Conservation (phyloP, 2,888 invertebrate genomes). For the Cheilosia variabilis region DNA sequence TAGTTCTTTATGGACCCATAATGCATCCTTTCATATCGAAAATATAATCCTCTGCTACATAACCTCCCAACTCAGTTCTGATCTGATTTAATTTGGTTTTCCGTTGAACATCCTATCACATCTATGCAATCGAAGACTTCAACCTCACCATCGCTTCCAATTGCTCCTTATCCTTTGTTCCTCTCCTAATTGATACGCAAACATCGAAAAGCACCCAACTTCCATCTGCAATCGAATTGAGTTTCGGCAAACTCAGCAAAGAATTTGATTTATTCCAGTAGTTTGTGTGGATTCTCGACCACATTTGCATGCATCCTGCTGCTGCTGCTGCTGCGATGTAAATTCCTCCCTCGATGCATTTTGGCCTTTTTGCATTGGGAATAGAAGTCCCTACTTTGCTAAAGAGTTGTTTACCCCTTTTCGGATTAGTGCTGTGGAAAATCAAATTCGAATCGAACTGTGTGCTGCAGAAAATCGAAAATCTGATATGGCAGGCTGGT, state of each 20-base stretch:
- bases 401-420: slow-evolving; percentile 66
- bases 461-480: slow-evolving; percentile 55
- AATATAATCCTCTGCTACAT: no score
- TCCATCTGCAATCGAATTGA: slow-evolving; percentile 24
- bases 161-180: slow-evolving; percentile 5
- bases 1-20: no score
- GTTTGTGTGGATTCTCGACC: neutral
- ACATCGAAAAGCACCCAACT: slow-evolving; percentile 19
- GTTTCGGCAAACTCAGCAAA: slow-evolving; percentile 38
- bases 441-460: slow-evolving; percentile 65
- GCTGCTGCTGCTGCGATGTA: slow-evolving; percentile 1
- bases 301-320: slow-evolving; percentile 19
- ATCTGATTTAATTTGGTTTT: no score
- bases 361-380: slow-evolving; percentile 3
- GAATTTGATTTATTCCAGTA: slow-evolving; percentile 45
- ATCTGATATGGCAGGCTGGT: slow-evolving; percentile 5
- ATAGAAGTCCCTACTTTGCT: slow-evolving; percentile 17
- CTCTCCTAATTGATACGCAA: slow-evolving; percentile 46
- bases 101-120: no score
- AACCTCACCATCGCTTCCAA: neutral
- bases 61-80: no score
- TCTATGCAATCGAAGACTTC: neutral
- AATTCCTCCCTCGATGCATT: slow-evolving; percentile 11
- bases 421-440: slow-evolving; percentile 69
- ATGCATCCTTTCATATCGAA: no score